Evolutionary conservation across 2,888 invertebrate genomes (phyloP).

Genomic region (Chirona hameri): DNA sequence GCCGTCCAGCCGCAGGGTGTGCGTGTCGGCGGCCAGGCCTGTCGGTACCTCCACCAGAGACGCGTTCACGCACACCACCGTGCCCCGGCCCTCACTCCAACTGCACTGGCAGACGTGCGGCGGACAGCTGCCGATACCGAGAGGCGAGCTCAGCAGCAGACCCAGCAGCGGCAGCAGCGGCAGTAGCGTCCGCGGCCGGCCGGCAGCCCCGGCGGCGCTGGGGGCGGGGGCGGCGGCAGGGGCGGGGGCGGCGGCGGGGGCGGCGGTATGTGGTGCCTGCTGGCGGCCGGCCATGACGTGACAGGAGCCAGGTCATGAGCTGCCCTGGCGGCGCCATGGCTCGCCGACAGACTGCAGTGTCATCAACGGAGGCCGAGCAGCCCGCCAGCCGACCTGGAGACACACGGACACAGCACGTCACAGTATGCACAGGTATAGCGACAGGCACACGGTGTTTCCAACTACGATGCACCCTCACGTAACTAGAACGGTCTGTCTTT

Average conservation of each 20-base stretch:
- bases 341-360: background rate
- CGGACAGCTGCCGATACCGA: conserved; percentile 41
- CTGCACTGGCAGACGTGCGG: conserved; percentile 70
- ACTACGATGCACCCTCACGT: too few relatives aligned
- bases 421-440: too few relatives aligned
- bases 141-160: background rate
- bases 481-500: too few relatives aligned
- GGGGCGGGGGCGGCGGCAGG: too few relatives aligned
- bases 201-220: too few relatives aligned
- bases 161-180: background rate
- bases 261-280: background rate
- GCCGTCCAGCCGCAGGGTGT: conserved; percentile 83
- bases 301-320: background rate
- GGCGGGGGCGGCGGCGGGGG: too few relatives aligned
- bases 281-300: background rate
- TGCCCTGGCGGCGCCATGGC: background rate
- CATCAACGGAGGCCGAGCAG: background rate
- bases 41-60: conserved; percentile 79
- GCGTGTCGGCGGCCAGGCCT: conserved; percentile 80
- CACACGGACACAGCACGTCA: background rate
- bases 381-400: background rate
- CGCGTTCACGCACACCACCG: conserved; percentile 81
- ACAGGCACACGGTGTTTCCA: too few relatives aligned
- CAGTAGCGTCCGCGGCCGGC: background rate
- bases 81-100: conserved; percentile 83